Conservation (phyloP, 2,888 invertebrate genomes). For the Teinopalpus imperialis region DNA sequence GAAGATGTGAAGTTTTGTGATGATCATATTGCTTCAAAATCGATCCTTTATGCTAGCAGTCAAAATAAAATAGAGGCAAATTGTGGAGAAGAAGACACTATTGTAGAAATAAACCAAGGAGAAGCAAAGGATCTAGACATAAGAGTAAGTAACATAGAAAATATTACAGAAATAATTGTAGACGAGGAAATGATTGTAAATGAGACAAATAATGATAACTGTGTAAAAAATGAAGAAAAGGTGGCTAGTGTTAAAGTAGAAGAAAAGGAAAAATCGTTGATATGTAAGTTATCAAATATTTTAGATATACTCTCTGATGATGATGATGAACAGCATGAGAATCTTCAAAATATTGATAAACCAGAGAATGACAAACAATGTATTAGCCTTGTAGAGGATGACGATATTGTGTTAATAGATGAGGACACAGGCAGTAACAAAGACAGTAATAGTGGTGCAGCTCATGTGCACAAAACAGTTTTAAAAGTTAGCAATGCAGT, state of each 20-base stretch:
- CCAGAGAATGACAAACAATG: slow-evolving; percentile 46
- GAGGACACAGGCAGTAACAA: slow-evolving; percentile 40
- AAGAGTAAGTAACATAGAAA: neutral
- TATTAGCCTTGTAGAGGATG: slow-evolving; percentile 65
- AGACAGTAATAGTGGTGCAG: slow-evolving; percentile 10
- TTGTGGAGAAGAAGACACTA: neutral
- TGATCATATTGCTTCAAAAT: neutral
- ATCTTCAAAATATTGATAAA: slow-evolving; percentile 21
- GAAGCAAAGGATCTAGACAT: neutral
- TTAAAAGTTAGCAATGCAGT: too few species aligned
- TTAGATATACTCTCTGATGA: slow-evolving; percentile 69
- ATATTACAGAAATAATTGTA: slow-evolving; percentile 25
- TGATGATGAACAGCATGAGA: slow-evolving; percentile 49
- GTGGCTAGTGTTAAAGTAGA: slow-evolving; percentile 1
- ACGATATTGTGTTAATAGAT: slow-evolving; percentile 72
- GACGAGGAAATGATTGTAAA: slow-evolving; percentile 13
- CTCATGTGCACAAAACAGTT: neutral
- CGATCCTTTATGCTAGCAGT: neutral
- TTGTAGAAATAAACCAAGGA: slow-evolving; percentile 3
- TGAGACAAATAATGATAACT: slow-evolving; percentile 20
- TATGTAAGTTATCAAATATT: slow-evolving; percentile 60
- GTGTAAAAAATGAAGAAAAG: slow-evolving; percentile 2
- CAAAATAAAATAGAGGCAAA: neutral
- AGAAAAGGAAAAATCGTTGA: slow-evolving; percentile 26
- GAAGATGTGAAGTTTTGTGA: neutral